A percentile compares a stretch with the other conserved stretches of the same genome.
Evolutionary conservation across 2,113 vertebrate species (phyloP).

Genomic region (Oncorhynchus tshawytscha): DNA sequence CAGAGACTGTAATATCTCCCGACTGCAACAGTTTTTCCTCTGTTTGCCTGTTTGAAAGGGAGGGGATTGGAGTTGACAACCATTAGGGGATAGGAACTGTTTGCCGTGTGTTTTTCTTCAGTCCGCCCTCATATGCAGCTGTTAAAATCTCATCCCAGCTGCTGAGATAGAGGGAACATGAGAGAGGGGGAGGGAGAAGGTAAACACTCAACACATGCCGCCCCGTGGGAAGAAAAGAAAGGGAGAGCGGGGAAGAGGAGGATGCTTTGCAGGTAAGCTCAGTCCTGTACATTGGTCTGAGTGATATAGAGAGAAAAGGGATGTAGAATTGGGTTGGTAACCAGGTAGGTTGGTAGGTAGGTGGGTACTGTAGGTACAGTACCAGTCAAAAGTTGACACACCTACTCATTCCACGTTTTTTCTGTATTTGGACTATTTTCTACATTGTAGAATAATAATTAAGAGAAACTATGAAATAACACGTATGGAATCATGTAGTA

Average conservation of each 20-base stretch:
- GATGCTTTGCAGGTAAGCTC: conserved; percentile 11
- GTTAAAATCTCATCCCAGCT: conserved; percentile 81
- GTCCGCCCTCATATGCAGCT: conserved; percentile 78
- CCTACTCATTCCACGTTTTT: no score
- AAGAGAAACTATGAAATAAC: no score
- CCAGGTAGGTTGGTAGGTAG: conserved; percentile 51
- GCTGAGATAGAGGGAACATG: conserved; percentile 64
- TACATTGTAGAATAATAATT: no score
- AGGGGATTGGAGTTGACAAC: conserved; percentile 71
- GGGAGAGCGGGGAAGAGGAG: conserved; percentile 17
- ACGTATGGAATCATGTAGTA: no score
- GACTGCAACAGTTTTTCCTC: conserved; percentile 72
- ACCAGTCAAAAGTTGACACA: no score
- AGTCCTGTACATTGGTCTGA: neutral
- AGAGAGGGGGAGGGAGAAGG: conserved; percentile 36
- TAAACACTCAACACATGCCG: conserved; percentile 80
- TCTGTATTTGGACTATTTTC: no score
- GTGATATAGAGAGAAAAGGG: conserved; percentile 45
- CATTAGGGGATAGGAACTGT: conserved; percentile 73
- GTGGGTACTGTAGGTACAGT: no score
- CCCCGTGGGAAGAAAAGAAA: conserved; percentile 71
- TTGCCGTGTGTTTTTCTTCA: conserved; percentile 68
- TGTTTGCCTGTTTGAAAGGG: conserved; percentile 73
- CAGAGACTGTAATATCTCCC: conserved; percentile 54
- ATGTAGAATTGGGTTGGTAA: conserved; percentile 54